phyloP scores from a whole-genome alignment of 1,140 invertebrate genomes.

The Sycophila sp. region DNA sequence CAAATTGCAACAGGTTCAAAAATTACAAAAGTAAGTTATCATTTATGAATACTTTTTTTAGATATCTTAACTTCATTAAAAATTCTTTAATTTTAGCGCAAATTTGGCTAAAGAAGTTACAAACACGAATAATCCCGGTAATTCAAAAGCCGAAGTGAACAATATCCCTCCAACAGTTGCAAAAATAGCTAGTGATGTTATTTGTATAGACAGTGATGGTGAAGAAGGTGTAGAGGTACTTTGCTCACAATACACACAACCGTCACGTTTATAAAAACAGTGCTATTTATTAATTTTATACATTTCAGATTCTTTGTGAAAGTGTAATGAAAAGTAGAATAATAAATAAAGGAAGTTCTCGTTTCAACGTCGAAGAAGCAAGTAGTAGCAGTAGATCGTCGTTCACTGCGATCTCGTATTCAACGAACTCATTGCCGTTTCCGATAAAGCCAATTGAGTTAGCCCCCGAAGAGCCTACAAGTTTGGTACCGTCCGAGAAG shows the following conservation, averaged over 20 bases:
- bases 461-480: neutral
- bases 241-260: neutral
- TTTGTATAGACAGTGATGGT: slow-evolving; percentile 51
- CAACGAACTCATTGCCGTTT: neutral
- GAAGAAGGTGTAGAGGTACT: slow-evolving; percentile 49
- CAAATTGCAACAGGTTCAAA: slow-evolving; percentile 50
- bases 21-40: slow-evolving; percentile 20
- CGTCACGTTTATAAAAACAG: neutral
- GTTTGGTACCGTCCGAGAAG: neutral
- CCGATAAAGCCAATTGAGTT: neutral
- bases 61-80: no score
- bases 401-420: no score
- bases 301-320: slow-evolving; percentile 17
- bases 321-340: slow-evolving; percentile 14
- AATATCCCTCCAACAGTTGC: neutral
- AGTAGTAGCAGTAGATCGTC: neutral
- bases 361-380: neutral
- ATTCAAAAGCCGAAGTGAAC: slow-evolving; percentile 2
- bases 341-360: neutral
- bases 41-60: neutral
- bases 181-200: slow-evolving; percentile 31
- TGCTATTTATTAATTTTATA: neutral
- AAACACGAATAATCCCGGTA: neutral
- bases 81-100: neutral
- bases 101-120: neutral